Evolutionary conservation across 2,797 vertebrate genomes (phyloP), one percentile per base, ranked within the genome.

Genomic region (Kryptopterus vitreolus): DNA sequence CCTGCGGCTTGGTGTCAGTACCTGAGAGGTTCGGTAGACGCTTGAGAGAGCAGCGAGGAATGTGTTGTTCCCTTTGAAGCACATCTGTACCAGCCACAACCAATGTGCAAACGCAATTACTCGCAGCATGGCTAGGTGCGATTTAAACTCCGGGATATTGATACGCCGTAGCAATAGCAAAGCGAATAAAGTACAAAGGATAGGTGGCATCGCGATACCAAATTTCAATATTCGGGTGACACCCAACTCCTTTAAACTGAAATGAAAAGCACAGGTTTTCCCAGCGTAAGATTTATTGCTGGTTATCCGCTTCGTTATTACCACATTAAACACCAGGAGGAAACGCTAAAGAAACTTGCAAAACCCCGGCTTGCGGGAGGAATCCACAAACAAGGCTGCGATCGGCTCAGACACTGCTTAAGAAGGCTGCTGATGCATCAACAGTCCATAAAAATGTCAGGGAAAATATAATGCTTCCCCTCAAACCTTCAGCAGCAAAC

Each of bases 1-100:
- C 83, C 85, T 82, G 81, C 71, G 81, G 77, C 81, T 85, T 58
- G 59, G 80, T 74, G 83, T 81, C 81, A 78, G 72, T 86, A 81
- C 85, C 77, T 55, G 46, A 82, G 83, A 82, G 81, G 83, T 80
- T 82, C 53, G 61, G 74, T 65, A 85, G 79, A 80, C 80, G 79
- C 82, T 82, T 80, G 79, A 70, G 77, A 83, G 77, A 80, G 77
- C 22, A 18, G 83, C n/a, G 33, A 78, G 77, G 50, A 76, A 85
- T 50, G 69, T 83, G 79, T 78, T 80, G 73, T 83, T 83, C 73
- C 46, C 81, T 85, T 86, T 83, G 83, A 85, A 86, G 81, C 79
- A 83, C 81, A 85, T 83, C 81, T 83, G 79, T 71, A 82, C 43
- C 12, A 53, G 66, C 46, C 69, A 48, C 70, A 71, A 82, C 77